phyloP scores from a whole-genome alignment of 2,797 vertebrate species.

The Sparus aurata region DNA sequence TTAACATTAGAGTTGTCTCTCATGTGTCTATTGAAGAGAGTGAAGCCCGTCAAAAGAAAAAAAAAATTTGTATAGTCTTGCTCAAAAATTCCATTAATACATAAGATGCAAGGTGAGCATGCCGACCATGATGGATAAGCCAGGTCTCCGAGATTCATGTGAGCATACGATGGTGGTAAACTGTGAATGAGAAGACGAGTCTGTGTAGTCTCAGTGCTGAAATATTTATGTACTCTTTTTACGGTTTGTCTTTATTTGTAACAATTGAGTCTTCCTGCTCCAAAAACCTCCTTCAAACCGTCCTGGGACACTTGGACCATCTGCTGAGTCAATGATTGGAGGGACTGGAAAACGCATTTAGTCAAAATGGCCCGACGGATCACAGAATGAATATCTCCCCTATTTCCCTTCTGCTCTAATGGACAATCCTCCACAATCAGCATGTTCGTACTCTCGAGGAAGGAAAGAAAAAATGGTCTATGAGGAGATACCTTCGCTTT shows the following conservation, averaged over 20 bases:
- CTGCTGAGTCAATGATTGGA: conserved; percentile 57
- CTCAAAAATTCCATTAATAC: neutral
- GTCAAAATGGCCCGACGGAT: conserved; percentile 41
- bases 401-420: conserved; percentile 18
- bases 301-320: conserved; percentile 50
- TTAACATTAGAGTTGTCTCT: too few relatives aligned
- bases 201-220: neutral
- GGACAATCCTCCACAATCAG: neutral
- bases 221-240: conserved; percentile 30
- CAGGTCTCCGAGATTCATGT: conserved; percentile 9
- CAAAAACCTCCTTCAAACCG: conserved; percentile 12
- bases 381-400: conserved; percentile 30
- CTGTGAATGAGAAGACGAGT: conserved; percentile 8
- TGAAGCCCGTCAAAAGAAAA: too few relatives aligned
- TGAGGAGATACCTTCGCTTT: conserved; percentile 20
- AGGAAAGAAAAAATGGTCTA: neutral
- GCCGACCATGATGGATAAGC: conserved; percentile 1
- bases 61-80: neutral
- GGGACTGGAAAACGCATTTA: conserved; percentile 70
- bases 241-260: conserved; percentile 22
- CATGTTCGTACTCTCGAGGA: neutral
- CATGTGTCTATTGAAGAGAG: neutral
- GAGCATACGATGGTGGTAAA: neutral
- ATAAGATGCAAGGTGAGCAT: neutral
- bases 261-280: conserved; percentile 19